Percentiles rank a stretch among this genome's conserved stretches.
Evolutionary conservation across 2,113 vertebrate genomes (phyloP).

Genomic region (Siniperca chuatsi): DNA sequence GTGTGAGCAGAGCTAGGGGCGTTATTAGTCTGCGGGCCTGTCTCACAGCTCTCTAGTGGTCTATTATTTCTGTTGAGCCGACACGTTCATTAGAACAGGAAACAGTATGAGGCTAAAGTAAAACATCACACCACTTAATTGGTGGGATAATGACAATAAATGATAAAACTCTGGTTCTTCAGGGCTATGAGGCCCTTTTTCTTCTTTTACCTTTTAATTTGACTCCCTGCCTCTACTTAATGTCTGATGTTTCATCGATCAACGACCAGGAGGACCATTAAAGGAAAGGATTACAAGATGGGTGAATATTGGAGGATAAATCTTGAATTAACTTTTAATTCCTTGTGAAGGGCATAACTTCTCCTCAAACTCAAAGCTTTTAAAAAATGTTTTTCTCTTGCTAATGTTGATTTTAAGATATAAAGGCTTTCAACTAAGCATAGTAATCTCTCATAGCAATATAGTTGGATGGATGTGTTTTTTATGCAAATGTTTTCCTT

Average conservation of each 20-base stretch:
- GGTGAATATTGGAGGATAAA: conserved; percentile 63
- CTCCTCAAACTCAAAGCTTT: conserved; percentile 39
- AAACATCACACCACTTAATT: conserved; percentile 75
- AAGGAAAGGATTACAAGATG: conserved; percentile 59
- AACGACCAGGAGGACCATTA: conserved; percentile 51
- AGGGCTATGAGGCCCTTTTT: conserved; percentile 53
- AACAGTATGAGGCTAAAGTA: conserved; percentile 67
- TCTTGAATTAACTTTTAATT: conserved; percentile 70
- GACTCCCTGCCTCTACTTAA: conserved; percentile 44
- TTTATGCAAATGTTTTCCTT: conserved; percentile 29
- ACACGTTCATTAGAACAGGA: conserved; percentile 77
- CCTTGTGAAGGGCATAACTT: conserved; percentile 49
- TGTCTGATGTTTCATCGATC: conserved; percentile 64
- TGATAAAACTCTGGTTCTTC: conserved; percentile 66
- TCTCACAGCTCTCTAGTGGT: conserved; percentile 74
- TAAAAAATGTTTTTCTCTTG: conserved; percentile 3
- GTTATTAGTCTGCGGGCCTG: conserved; percentile 62
- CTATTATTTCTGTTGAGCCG: conserved; percentile 78
- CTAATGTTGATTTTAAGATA: conserved; percentile 30
- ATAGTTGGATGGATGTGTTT: neutral
- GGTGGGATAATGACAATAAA: conserved; percentile 76
- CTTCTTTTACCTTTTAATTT: conserved; percentile 77
- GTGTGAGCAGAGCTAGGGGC: conserved; percentile 28
- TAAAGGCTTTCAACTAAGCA: conserved; percentile 6
- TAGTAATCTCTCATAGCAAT: neutral